Percentiles rank a stretch among this genome's conserved stretches.
Evolutionary conservation across 2,797 vertebrate species (phyloP).

Genomic region (Anguilla obscura): DNA sequence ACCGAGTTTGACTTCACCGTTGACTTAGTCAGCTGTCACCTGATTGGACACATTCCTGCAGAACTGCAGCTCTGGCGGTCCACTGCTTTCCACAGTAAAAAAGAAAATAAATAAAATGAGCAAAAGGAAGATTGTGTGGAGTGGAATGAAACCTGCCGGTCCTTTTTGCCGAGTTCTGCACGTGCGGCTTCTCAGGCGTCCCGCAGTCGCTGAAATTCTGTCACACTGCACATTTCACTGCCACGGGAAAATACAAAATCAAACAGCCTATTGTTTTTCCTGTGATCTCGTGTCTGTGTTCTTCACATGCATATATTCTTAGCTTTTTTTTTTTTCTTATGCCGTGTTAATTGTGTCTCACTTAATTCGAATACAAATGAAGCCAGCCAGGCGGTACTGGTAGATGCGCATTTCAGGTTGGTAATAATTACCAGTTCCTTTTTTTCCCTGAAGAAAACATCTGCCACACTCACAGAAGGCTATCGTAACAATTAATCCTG

Average conservation of each 20-base stretch:
- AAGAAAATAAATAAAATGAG: not conserved
- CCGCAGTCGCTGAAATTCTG: not conserved
- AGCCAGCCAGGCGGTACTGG: not conserved
- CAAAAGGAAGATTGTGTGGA: not conserved
- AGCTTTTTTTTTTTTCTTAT: not conserved
- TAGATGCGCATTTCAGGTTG: constrained; percentile 28
- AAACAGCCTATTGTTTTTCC: not conserved
- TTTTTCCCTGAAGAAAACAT: constrained; percentile 30
- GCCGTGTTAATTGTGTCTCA: constrained; percentile 22
- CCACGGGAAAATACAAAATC: not conserved
- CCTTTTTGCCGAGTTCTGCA: not conserved
- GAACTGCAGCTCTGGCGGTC: not conserved
- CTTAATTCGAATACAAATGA: constrained; percentile 37
- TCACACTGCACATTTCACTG: not conserved
- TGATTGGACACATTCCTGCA: not conserved
- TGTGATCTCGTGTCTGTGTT: constrained; percentile 5
- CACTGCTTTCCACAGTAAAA: not conserved
- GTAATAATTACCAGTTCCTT: constrained; percentile 37
- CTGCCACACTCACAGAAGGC: constrained; percentile 28
- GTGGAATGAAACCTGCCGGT: not conserved
- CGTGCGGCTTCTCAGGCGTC: not conserved
- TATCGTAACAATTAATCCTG: constrained; percentile 35
- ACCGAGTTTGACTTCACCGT: not conserved
- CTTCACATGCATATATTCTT: not conserved
- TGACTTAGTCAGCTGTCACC: not conserved